phyloP scores from a whole-genome alignment of 1,140 invertebrate species.

The Tetranychus cinnabarinus region DNA sequence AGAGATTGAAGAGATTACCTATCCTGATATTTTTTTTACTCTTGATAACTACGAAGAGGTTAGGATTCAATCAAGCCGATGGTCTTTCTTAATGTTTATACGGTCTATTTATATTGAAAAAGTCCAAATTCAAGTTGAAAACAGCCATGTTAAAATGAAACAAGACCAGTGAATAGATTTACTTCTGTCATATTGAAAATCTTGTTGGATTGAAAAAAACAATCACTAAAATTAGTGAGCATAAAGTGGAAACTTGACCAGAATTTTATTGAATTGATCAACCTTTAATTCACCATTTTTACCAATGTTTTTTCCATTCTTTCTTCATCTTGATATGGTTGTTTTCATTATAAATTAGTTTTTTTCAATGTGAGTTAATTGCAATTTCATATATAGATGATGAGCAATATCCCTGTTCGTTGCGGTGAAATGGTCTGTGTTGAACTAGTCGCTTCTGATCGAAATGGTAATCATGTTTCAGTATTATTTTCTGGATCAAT shows the following conservation, averaged over 20 bases:
- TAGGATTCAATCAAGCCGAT: conserved; percentile 8
- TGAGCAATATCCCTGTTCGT: conserved; percentile 71
- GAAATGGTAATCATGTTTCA: conserved; percentile 24
- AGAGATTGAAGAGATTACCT: conserved; percentile 91
- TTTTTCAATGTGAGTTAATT: not conserved
- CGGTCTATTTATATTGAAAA: not conserved
- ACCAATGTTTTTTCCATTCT: too few relatives aligned
- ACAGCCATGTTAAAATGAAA: too few relatives aligned
- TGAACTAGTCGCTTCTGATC: conserved; percentile 74
- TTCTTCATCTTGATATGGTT: too few relatives aligned
- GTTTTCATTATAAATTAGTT: too few relatives aligned
- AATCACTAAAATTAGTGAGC: too few relatives aligned
- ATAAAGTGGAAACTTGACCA: too few relatives aligned
- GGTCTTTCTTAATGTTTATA: not conserved
- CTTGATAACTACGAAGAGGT: conserved; percentile 98
- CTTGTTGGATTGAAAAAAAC: too few relatives aligned
- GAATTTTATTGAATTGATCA: too few relatives aligned
- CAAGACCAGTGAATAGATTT: too few relatives aligned
- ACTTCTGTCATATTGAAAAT: too few relatives aligned
- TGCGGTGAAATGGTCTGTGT: conserved; percentile 98
- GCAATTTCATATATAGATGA: conserved; percentile 33
- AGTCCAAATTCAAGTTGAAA: too few relatives aligned
- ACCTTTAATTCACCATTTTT: too few relatives aligned
- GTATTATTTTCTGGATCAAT: conserved; percentile 93
- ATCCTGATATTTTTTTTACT: conserved; percentile 96